Conservation (phyloP, 2,888 invertebrate species). For the Torymus tubicola region DNA sequence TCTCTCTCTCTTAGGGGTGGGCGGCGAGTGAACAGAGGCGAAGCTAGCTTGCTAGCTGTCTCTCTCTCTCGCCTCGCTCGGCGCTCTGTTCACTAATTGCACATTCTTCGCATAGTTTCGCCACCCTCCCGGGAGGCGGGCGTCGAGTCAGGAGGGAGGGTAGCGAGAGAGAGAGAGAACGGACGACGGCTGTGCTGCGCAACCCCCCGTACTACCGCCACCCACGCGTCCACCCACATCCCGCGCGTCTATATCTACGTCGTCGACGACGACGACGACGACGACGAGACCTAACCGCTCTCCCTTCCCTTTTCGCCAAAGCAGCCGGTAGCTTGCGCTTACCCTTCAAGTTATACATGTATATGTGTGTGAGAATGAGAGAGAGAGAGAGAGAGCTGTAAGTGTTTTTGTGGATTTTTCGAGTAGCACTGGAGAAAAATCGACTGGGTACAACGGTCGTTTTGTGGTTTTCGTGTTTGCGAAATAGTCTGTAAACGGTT, state of each 20-base stretch:
- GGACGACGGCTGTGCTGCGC: conserved; percentile 69
- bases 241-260: conserved; percentile 16
- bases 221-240: conserved; percentile 62
- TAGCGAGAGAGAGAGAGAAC: conserved; percentile 72
- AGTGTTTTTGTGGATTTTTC: too few relatives aligned
- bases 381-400: too few relatives aligned
- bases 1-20: conserved; percentile 53
- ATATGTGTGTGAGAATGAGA: too few relatives aligned
- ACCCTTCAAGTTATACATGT: too few relatives aligned
- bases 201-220: conserved; percentile 52
- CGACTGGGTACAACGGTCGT: too few relatives aligned
- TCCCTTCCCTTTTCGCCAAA: background rate
- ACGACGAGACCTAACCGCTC: too few relatives aligned
- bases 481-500: too few relatives aligned
- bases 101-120: conserved; percentile 98
- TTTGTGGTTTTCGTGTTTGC: too few relatives aligned
- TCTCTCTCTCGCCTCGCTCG: conserved; percentile 64
- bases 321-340: too few relatives aligned
- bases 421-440: too few relatives aligned
- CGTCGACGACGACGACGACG: background rate
- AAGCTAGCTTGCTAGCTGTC: conserved; percentile 15
- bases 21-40: too few relatives aligned
- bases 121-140: conserved; percentile 74
- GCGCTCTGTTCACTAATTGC: conserved; percentile 92
- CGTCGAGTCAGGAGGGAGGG: background rate